phyloP scores from a whole-genome alignment of 1,140 invertebrate genomes.

The Tenebrio molitor region DNA sequence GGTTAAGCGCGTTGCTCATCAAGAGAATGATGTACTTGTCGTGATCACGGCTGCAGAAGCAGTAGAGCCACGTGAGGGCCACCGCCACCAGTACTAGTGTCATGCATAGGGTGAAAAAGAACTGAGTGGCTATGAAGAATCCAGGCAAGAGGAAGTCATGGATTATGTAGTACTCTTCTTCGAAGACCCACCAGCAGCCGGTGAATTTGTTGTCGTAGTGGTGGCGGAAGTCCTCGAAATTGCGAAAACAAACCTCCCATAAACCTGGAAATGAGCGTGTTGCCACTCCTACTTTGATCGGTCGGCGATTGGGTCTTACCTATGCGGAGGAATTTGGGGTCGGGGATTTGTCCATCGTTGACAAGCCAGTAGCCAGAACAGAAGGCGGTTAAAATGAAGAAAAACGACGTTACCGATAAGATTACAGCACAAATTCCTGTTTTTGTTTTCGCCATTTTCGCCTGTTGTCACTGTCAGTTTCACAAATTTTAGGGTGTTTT shows the following conservation, averaged over 20 bases:
- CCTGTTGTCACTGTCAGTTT: slow-evolving; percentile 13
- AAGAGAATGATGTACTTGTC: slow-evolving; percentile 82
- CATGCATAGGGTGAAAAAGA: slow-evolving; percentile 90
- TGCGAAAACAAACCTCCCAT: slow-evolving; percentile 93
- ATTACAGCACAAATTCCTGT: slow-evolving; percentile 79
- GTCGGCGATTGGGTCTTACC: slow-evolving; percentile 72
- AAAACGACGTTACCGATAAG: slow-evolving; percentile 76
- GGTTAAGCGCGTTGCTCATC: slow-evolving; percentile 78
- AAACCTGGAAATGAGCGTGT: slow-evolving; percentile 77
- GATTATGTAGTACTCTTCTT: slow-evolving; percentile 93
- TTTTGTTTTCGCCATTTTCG: slow-evolving; percentile 73
- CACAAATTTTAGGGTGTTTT: slow-evolving; percentile 6
- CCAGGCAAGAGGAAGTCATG: slow-evolving; percentile 85
- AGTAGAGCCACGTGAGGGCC: slow-evolving; percentile 79
- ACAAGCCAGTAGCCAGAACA: slow-evolving; percentile 94
- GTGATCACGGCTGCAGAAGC: slow-evolving; percentile 83
- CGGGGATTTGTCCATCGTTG: slow-evolving; percentile 83
- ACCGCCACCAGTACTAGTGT: slow-evolving; percentile 81
- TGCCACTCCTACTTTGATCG: slow-evolving; percentile 51
- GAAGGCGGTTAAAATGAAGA: slow-evolving; percentile 89
- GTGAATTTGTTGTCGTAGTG: slow-evolving; percentile 84
- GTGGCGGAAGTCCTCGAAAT: slow-evolving; percentile 85
- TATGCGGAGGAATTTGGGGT: slow-evolving; percentile 85
- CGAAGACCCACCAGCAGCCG: slow-evolving; percentile 93
- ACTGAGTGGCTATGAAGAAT: slow-evolving; percentile 94